Evolutionary conservation across 2,797 vertebrate species (phyloP).

Genomic region (Pipistrellus kuhlii): DNA sequence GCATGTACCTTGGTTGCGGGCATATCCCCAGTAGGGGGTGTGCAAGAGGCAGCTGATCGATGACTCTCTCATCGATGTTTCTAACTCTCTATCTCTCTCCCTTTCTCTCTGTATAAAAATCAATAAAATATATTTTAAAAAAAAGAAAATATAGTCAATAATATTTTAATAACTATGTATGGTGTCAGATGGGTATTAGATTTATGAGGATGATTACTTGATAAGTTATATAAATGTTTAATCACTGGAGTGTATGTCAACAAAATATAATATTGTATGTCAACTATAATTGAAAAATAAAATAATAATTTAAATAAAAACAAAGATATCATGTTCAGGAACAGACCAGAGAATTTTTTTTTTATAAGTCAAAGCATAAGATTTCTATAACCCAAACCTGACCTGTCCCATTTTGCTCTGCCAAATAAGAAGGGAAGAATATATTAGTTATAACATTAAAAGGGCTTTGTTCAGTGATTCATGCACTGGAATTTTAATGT

Average conservation of each 20-base stretch:
- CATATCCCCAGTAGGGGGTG: too few relatives aligned
- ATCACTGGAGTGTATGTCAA: neutral
- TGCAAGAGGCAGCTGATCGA: too few relatives aligned
- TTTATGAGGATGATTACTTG: neutral
- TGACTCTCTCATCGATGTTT: too few relatives aligned
- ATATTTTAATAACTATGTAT: neutral
- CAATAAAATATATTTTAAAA: too few relatives aligned
- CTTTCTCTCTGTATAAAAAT: too few relatives aligned
- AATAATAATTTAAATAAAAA: neutral
- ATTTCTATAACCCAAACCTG: slow-evolving; percentile 80
- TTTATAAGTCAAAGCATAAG: slow-evolving; percentile 81
- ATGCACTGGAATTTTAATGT: slow-evolving; percentile 85
- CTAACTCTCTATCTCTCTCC: too few relatives aligned
- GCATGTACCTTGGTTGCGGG: too few relatives aligned
- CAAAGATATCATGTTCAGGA: slow-evolving; percentile 45
- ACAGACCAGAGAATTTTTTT: slow-evolving; percentile 68
- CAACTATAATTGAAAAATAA: neutral
- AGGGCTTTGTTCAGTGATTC: slow-evolving; percentile 74
- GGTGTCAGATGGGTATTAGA: neutral
- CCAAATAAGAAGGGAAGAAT: slow-evolving; percentile 78
- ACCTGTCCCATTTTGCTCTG: slow-evolving; percentile 78
- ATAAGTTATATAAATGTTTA: neutral
- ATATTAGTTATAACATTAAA: slow-evolving; percentile 66
- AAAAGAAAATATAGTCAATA: neutral
- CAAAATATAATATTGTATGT: neutral